Base-by-base conservation (phyloP, 2,888 invertebrate genomes). In the Clostera curtula region DNA sequence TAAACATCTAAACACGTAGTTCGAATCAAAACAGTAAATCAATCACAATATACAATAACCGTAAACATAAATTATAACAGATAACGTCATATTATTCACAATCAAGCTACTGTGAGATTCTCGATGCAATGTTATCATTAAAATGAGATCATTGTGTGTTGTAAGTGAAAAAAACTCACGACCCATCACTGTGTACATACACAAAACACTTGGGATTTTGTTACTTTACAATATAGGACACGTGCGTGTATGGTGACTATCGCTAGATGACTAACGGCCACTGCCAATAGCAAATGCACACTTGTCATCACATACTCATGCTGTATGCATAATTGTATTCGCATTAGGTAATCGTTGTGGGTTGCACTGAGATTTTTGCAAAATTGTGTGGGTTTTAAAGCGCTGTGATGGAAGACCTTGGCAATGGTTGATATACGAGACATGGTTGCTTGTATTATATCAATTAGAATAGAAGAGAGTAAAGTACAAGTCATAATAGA, bases 141-240 rank as follows among this genome's bases (percentile, higher is more conserved):
- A 7, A 11, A 29, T 23, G 6, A 29, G 12, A 19, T 30, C 27
- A 32, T 19, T 7, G 23, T 25, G 34, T 22, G 25, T 27, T 34
- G 33, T 39, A 31, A 36, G 21, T 29, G 22, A 45, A 50, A 36
- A 41, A 19, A 47, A 64, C 63, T 65, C 58, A 63, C 65, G 53
- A 49, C 65, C 66, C 66, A 66, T 66, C 43, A 43, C 36, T 44
- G 28, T 45, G 42, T 49, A 44, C 43, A 19, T n/a, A 38, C 43
- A 50, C 50, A 49, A 36, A 45, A 47, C 48, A 39, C 19, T 19
- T 34, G 13, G 20, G 31, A 29, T 14, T 24, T 23, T 23, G 27
- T 10, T 25, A 25, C 22, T 23, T 12, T 19, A 29, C 27, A 22
- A 19, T 19, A 6, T 12, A 21, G 22, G 22, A 31, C 24, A 34